Percentiles rank a stretch among this genome's conserved stretches.
Evolutionary conservation across 2,888 invertebrate genomes (phyloP).

Genomic region (Melipona bicolor): DNA sequence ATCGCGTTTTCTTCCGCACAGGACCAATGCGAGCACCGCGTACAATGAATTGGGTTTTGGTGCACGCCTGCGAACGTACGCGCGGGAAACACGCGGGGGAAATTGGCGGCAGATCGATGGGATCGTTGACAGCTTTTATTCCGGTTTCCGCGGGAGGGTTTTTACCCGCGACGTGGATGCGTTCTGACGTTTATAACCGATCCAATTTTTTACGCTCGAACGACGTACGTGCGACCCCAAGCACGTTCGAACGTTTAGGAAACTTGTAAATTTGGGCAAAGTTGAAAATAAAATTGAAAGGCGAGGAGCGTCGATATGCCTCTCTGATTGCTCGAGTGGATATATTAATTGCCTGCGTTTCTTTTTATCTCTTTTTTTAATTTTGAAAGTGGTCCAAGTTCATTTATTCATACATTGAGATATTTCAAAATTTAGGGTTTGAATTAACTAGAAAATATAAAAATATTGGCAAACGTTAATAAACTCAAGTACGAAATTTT

Average conservation of each 20-base stretch:
- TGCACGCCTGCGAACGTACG: not conserved
- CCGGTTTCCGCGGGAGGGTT: constrained; percentile 8
- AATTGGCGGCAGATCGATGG: constrained; percentile 34
- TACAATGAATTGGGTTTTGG: constrained; percentile 22
- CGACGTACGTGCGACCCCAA: not conserved
- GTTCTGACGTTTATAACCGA: constrained; percentile 36
- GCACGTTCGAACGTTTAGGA: constrained; percentile 7
- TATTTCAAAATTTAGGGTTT: too few relatives aligned
- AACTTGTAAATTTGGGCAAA: not conserved
- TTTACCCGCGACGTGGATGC: constrained; percentile 8
- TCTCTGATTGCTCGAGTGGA: too few relatives aligned
- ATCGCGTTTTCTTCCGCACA: constrained; percentile 14
- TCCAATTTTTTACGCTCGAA: constrained; percentile 23
- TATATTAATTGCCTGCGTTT: too few relatives aligned
- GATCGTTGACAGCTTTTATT: constrained; percentile 37
- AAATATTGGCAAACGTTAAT: too few relatives aligned
- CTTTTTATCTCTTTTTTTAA: too few relatives aligned
- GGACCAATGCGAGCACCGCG: not conserved
- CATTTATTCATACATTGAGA: too few relatives aligned
- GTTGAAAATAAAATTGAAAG: not conserved
- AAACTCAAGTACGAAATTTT: too few relatives aligned
- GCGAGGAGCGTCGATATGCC: too few relatives aligned
- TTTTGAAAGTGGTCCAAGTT: too few relatives aligned
- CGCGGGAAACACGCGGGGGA: constrained; percentile 2
- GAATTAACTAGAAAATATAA: too few relatives aligned